Evolutionary conservation across 2,113 vertebrate genomes (phyloP).

Genomic region (Thomomys bottae): DNA sequence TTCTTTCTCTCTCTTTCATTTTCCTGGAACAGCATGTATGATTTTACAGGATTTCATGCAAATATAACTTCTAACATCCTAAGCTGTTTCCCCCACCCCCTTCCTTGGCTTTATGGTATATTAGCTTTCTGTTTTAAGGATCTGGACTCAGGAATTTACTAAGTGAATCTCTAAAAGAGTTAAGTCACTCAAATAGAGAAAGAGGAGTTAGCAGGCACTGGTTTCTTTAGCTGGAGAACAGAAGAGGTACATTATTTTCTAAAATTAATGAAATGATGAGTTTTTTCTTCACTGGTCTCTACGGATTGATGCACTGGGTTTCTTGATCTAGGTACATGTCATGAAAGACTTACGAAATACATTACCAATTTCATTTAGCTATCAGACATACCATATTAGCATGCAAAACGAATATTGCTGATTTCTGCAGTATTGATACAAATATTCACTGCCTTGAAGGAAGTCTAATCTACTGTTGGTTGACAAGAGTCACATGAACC

Average conservation of each 20-base stretch:
- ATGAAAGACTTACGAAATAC: too few relatives aligned
- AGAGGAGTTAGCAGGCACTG: background rate
- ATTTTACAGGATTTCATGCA: background rate
- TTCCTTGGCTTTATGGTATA: background rate
- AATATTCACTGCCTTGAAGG: background rate
- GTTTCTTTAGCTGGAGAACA: background rate
- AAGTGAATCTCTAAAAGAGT: constrained; percentile 6
- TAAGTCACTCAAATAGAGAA: background rate
- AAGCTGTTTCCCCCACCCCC: too few relatives aligned
- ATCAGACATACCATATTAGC: background rate
- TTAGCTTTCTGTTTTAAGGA: background rate
- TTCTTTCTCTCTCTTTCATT: background rate
- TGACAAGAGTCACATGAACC: rapidly evolving
- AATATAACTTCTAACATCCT: background rate
- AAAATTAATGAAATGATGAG: background rate
- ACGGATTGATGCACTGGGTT: background rate
- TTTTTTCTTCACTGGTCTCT: background rate
- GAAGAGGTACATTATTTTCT: background rate
- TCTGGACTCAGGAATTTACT: background rate
- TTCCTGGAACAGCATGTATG: background rate
- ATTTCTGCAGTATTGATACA: background rate
- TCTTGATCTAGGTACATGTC: background rate
- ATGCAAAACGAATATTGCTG: background rate
- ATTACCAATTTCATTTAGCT: background rate
- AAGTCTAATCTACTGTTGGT: background rate